Percentiles rank a stretch among this genome's conserved stretches.
phyloP scores from a whole-genome alignment of 2,113 vertebrate genomes.

The Machaerirhynchus nigripectus region DNA sequence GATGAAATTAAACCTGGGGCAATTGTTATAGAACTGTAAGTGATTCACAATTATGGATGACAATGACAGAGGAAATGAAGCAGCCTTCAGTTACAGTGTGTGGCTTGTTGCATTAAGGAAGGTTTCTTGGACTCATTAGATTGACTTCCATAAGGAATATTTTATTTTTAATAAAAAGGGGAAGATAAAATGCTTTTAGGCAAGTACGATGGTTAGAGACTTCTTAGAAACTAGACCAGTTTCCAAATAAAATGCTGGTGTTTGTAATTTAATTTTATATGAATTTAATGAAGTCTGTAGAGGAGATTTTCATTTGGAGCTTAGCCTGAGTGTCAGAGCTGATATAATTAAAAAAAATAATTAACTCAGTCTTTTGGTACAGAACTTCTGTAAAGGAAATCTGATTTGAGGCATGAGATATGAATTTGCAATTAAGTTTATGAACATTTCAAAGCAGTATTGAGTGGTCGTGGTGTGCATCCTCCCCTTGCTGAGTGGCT shows the following conservation, averaged over 20 bases:
- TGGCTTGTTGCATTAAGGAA: background rate
- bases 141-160: background rate
- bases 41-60: background rate
- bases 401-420: background rate
- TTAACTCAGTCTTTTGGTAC: background rate
- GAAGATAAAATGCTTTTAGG: background rate
- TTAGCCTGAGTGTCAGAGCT: background rate
- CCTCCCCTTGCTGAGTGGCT: background rate
- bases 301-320: background rate
- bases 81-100: background rate
- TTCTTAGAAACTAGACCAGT: background rate
- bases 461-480: background rate
- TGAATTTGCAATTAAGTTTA: background rate
- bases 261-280: background rate
- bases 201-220: background rate
- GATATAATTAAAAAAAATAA: background rate
- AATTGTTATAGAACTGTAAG: slow-evolving; percentile 96
- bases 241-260: background rate
- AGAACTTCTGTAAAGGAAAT: background rate
- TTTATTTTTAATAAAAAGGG: background rate
- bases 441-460: background rate
- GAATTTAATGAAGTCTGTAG: background rate
- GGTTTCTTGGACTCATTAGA: background rate
- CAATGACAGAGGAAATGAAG: background rate
- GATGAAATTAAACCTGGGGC: slow-evolving; percentile 95